Evolutionary conservation across 2,113 vertebrate species (phyloP).

Genomic region (Amia ocellicauda): DNA sequence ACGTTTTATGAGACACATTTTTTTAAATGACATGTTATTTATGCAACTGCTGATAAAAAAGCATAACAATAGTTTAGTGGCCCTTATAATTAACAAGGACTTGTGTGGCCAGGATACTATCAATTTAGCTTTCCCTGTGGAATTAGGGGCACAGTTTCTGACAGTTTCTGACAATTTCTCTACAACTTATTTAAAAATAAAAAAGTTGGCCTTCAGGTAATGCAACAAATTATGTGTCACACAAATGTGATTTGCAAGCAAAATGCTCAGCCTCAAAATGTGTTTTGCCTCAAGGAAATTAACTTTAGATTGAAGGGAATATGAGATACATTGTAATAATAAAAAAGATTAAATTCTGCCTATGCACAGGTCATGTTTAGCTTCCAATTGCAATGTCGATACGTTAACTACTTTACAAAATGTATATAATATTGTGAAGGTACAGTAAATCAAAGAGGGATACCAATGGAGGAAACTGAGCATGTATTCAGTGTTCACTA

Average conservation of each 20-base stretch:
- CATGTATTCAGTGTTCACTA: too few relatives aligned
- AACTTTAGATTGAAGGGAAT: background rate
- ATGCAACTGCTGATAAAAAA: too few relatives aligned
- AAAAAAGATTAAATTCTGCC: too few relatives aligned
- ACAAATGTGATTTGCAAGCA: background rate
- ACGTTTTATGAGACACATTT: too few relatives aligned
- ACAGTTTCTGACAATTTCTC: too few relatives aligned
- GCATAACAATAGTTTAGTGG: background rate
- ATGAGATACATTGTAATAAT: background rate
- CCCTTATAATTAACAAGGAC: background rate
- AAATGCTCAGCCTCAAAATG: background rate
- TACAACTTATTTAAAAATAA: background rate
- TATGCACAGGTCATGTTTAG: too few relatives aligned
- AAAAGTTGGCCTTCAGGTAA: background rate
- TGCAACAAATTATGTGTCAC: background rate
- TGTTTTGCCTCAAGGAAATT: background rate
- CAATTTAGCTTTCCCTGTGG: background rate
- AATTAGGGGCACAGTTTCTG: background rate
- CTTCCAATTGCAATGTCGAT: too few relatives aligned
- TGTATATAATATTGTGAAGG: too few relatives aligned
- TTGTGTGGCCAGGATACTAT: background rate
- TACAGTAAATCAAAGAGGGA: too few relatives aligned
- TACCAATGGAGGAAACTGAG: too few relatives aligned
- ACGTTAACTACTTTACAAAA: too few relatives aligned
- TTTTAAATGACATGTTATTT: too few relatives aligned